These are phyloP conservation scores for Meta bourneti DNA, from an alignment of 2,888 invertebrate genomes.

Conservation along the genomic window DNA sequence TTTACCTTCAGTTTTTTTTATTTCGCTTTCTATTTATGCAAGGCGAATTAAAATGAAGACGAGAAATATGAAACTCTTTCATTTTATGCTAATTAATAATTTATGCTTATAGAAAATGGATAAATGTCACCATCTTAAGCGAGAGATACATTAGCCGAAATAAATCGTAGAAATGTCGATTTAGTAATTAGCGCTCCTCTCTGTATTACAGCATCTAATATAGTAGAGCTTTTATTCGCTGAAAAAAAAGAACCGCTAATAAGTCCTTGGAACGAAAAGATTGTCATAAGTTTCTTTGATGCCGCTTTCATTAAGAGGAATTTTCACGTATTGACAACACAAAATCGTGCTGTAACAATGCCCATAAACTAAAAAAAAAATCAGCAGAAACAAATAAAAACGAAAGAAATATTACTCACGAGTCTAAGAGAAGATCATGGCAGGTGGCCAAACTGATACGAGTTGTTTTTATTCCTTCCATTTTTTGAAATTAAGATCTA, in stretches of 20 bases:
- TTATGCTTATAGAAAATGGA: not conserved
- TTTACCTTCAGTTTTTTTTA: too few relatives aligned
- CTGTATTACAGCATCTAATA: not conserved
- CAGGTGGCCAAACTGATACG: slow-evolving; percentile 51
- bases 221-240: not conserved
- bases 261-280: not conserved
- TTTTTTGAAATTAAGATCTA: slow-evolving; percentile 1
- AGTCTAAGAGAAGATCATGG: slow-evolving; percentile 34
- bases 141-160: not conserved
- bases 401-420: not conserved
- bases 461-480: not conserved
- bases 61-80: too few relatives aligned
- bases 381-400: not conserved
- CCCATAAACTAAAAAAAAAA: not conserved
- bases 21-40: too few relatives aligned
- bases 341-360: not conserved
- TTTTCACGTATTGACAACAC: not conserved
- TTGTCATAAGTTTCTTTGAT: not conserved
- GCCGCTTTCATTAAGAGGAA: not conserved
- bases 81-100: not conserved
- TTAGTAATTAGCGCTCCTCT: not conserved
- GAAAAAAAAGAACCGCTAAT: not conserved
- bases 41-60: too few relatives aligned
- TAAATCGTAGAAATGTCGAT: not conserved
- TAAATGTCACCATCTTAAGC: not conserved